phyloP scores from a whole-genome alignment of 2,113 vertebrate genomes.

The Bolborhynchus lineola region DNA sequence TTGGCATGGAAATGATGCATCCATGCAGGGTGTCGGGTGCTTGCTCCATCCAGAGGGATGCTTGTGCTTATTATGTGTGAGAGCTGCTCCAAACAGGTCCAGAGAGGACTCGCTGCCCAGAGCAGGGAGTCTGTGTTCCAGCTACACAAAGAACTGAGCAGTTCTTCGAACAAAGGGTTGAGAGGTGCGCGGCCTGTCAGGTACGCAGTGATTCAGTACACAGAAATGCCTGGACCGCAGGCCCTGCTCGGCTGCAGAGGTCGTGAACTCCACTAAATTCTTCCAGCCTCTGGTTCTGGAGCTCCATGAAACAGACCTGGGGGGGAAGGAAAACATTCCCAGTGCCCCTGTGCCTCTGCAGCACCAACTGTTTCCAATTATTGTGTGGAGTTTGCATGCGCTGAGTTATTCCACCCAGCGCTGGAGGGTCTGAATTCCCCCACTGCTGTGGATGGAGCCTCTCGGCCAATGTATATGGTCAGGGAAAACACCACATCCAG shows the following conservation, averaged over 20 bases:
- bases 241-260: neutral
- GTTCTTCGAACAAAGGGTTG: neutral
- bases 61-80: rapidly evolving
- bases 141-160: neutral
- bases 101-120: neutral
- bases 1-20: rapidly evolving
- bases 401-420: neutral
- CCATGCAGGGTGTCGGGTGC: rapidly evolving
- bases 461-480: neutral
- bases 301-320: neutral
- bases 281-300: neutral
- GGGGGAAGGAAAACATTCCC: slow-evolving; percentile 32
- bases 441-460: neutral
- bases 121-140: neutral
- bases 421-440: neutral
- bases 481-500: neutral
- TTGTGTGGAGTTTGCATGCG: neutral
- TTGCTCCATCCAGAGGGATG: neutral
- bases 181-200: neutral
- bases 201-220: neutral
- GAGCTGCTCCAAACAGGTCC: neutral
- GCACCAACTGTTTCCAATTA: slow-evolving; percentile 63
- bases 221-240: neutral
- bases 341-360: neutral
- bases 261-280: slow-evolving; percentile 6